Evolutionary conservation across 1,140 invertebrate genomes (phyloP).

Genomic region (Hesperophylax magnus): DNA sequence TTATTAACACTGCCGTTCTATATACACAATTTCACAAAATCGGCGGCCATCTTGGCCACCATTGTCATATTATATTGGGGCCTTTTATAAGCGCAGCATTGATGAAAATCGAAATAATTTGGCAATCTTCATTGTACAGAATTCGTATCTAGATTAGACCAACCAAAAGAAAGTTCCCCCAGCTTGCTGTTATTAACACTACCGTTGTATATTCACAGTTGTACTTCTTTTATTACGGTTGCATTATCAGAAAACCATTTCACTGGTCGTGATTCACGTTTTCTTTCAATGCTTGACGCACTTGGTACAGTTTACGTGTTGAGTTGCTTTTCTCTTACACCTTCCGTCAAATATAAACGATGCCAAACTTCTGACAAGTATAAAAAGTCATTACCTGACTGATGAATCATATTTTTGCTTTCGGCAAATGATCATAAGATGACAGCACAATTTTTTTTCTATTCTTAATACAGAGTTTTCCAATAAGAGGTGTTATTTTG

Average conservation of each 20-base stretch:
- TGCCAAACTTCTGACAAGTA: no score
- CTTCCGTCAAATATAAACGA: no score
- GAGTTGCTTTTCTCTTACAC: no score
- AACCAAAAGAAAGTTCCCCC: neutral
- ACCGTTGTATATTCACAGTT: neutral
- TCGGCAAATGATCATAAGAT: no score
- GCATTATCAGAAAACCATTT: neutral
- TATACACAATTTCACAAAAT: neutral
- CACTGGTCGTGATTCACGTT: neutral
- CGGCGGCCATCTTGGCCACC: neutral
- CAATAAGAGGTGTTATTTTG: no score
- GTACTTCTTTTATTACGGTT: neutral
- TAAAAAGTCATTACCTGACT: no score
- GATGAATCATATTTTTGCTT: no score
- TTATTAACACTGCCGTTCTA: neutral
- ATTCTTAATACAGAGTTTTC: no score
- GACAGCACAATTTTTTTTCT: no score
- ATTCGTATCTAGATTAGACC: neutral
- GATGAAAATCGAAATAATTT: neutral
- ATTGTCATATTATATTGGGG: no score
- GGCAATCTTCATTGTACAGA: neutral
- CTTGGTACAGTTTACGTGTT: neutral
- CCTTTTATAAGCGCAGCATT: neutral
- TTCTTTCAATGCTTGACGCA: neutral
- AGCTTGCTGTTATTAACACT: neutral